Percentiles rank a stretch among this genome's conserved stretches.
These are phyloP conservation scores for Papilio elwesi DNA, from an alignment of 2,888 invertebrate genomes.

Conservation along the genomic window DNA sequence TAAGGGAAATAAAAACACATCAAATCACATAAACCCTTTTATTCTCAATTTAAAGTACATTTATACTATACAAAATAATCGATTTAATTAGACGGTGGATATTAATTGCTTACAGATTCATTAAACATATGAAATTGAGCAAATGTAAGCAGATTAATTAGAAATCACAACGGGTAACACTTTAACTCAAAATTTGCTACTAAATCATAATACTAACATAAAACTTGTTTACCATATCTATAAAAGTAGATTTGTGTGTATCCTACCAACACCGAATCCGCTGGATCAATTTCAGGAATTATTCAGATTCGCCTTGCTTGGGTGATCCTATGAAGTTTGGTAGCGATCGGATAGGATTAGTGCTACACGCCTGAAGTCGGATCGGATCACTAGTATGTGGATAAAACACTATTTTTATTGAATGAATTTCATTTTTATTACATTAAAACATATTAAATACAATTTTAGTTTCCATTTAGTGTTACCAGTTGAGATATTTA, in stretches of 20 bases:
- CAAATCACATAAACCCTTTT: conserved; percentile 81
- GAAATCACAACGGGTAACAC: conserved; percentile 45
- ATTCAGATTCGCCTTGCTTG: too few species aligned
- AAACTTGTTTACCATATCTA: too few species aligned
- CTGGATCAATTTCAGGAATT: too few species aligned
- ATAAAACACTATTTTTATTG: neutral
- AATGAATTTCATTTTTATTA: neutral
- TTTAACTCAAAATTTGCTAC: neutral
- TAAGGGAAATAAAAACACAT: conserved; percentile 53
- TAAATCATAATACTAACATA: too few species aligned
- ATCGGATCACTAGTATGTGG: neutral
- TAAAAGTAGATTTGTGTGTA: too few species aligned
- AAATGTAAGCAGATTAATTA: conserved; percentile 71
- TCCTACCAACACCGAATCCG: too few species aligned
- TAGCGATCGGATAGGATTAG: too few species aligned
- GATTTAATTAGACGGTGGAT: conserved; percentile 73
- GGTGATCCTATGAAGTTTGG: too few species aligned
- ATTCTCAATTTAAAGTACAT: conserved; percentile 67
- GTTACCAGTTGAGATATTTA: conserved; percentile 41
- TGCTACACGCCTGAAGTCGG: too few species aligned
- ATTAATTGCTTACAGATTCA: conserved; percentile 60
- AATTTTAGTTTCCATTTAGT: conserved; percentile 32
- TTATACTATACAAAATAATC: conserved; percentile 76
- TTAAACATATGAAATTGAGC: conserved; percentile 69
- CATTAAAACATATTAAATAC: neutral